Evolutionary conservation across 2,888 invertebrate genomes (phyloP), one percentile per base, ranked within the genome.

Genomic region (Thereva nobilitata): DNA sequence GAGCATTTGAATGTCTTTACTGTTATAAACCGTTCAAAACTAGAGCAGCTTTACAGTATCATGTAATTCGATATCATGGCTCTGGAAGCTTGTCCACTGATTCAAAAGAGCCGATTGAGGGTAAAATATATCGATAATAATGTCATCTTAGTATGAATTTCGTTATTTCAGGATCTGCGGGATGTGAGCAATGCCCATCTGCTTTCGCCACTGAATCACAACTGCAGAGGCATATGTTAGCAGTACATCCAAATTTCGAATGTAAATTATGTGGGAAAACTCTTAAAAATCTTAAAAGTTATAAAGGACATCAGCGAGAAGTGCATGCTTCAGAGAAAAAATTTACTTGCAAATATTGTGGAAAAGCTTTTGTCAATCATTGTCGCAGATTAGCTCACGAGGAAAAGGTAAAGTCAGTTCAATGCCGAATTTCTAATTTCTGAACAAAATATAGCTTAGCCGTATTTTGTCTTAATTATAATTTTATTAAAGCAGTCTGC

Each of bases 41-140:
- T 0, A 77, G 78, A 71, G 79, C 79, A 78, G 77, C 79, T 3
- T 70, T 80, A 3, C 74, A 79, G 0, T 76, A 79, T 9, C 79
- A 79, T 68, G 74, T 79, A 8, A 76, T 23, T 23, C 23, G 23
- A 23, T 23, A 23, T 23, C 23, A 23, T 23, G 23, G 23, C 23
- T 23, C 23, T 23, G 23, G 23, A 1, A 23, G 23, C 23, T 23
- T 23, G 23, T 23, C 23, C 23, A 23, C 23, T 23, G 23, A 1
- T 23, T 23, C 23, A 23, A 23, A 23, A 23, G 23, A 23, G 23
- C 23, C 23, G 23, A 23, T 23, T 23, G 23, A 23, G 23, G 23
- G 23, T 23, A 23, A 23, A 23, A 23, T 1, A 23, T 2, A 2
- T 23, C 2, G 23, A 23, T 23, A 23, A 2, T 23, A 23, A 23